Evolutionary conservation across 2,797 vertebrate genomes (phyloP).

Genomic region (Siniperca scherzeri): DNA sequence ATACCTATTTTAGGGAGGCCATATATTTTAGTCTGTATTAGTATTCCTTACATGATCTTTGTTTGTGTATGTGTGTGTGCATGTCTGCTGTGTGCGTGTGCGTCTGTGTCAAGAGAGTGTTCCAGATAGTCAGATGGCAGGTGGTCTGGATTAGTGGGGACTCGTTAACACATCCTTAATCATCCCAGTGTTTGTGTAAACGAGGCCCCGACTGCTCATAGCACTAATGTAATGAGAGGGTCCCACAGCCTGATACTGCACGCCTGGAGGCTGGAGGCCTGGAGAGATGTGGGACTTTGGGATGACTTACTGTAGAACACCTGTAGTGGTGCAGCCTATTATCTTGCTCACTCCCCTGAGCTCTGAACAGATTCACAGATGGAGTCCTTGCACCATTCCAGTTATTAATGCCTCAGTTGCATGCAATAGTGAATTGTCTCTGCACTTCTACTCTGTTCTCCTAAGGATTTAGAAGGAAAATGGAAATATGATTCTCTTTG

Average conservation of each 20-base stretch:
- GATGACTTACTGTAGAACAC: constrained; percentile 71
- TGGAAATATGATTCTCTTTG: constrained; percentile 7
- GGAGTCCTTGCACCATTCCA: constrained; percentile 44
- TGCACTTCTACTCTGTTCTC: constrained; percentile 1
- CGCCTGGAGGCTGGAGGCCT: constrained; percentile 61
- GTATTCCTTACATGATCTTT: constrained; percentile 31
- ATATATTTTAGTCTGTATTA: constrained; percentile 39
- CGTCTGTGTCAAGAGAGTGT: constrained; percentile 33
- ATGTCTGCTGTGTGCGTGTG: constrained; percentile 10
- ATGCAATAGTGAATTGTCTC: constrained; percentile 30
- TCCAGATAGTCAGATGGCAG: constrained; percentile 67
- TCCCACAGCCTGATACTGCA: constrained; percentile 55
- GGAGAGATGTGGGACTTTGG: constrained; percentile 60
- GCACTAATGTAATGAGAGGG: constrained; percentile 75
- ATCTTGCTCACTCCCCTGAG: constrained; percentile 57
- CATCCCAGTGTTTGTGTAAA: constrained; percentile 82
- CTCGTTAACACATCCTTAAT: constrained; percentile 83
- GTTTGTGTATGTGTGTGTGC: constrained; percentile 20
- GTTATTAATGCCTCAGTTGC: constrained; percentile 52
- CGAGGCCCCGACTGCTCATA: constrained; percentile 65
- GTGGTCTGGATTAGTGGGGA: constrained; percentile 78
- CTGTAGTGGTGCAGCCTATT: constrained; percentile 69
- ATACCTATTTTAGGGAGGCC: constrained; percentile 31
- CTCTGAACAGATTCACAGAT: constrained; percentile 66
- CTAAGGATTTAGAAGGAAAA: constrained; percentile 19